Conservation (phyloP, 2,113 vertebrate species). For the Zingel zingel region DNA sequence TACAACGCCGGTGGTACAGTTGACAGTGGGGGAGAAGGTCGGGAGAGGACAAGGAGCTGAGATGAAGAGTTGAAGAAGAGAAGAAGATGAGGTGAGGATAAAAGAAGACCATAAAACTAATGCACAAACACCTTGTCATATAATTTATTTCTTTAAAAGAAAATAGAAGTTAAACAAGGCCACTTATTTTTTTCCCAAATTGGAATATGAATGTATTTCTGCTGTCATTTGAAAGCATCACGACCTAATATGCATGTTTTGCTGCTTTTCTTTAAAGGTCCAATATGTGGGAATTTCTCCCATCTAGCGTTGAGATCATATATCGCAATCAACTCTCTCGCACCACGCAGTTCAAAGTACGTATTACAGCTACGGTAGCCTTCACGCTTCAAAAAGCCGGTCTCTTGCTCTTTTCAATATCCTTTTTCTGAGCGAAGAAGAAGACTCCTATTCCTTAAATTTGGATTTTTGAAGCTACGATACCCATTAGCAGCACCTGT, state of each 20-base stretch:
- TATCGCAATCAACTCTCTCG: too few species aligned
- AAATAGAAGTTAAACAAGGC: background rate
- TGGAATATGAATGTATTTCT: background rate
- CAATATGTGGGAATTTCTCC: too few species aligned
- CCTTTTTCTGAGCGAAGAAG: too few species aligned
- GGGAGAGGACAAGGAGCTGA: conserved; percentile 82
- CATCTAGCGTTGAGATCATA: too few species aligned
- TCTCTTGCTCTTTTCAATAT: too few species aligned
- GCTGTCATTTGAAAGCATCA: background rate
- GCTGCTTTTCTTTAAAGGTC: background rate
- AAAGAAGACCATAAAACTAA: background rate
- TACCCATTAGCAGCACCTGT: too few species aligned
- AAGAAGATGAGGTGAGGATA: background rate
- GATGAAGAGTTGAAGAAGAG: conserved; percentile 7
- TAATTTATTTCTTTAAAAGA: background rate
- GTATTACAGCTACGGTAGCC: too few species aligned
- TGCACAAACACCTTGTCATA: background rate
- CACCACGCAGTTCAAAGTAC: too few species aligned
- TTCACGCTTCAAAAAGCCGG: too few species aligned
- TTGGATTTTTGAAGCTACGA: too few species aligned
- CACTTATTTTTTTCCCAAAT: background rate
- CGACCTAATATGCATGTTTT: background rate
- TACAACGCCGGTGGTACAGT: conserved; percentile 71
- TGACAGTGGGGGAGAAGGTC: conserved; percentile 45
- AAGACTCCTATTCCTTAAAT: too few species aligned